Base-by-base conservation (phyloP, 2,888 invertebrate species). In the Oscheius myriophilus region DNA sequence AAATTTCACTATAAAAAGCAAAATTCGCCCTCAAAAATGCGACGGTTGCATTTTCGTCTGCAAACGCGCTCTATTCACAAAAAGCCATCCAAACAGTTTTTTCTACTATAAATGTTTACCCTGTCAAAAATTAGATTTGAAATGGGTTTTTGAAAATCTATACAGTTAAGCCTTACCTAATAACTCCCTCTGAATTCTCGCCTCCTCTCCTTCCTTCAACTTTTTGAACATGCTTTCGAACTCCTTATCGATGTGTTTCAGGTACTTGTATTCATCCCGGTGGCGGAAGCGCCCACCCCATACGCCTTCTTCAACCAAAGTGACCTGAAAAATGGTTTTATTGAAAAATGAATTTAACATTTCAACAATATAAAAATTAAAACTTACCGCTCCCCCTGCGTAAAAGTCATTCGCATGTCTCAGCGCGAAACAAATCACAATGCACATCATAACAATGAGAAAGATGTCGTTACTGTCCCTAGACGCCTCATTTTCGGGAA, bases 371-470 rank as follows among this genome's bases (percentile, higher is more conserved):
- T 11, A 25, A 18, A 42, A 23, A 46, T 21, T 41, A 41, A 16
- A 6, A 61, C 72, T 21, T 55, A 77, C 77, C 55, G 77, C 67
- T 73, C 75, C 75, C n/a, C 77, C 77, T 49, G 71, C 63, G 58
- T 78, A 78, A 52, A 78, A 78, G 41, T 78, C 77, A 64, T 78
- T 78, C 55, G 73, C 72, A 69, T 78, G 77, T 54, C 77, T 70
- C 25, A 78, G 46, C 12, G 77, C 77, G 52, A 78, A 75, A 52
- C 75, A 75, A 46, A 78, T 72, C 16, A 78, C 51, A 42, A 75
- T 66, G 41, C 75, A 75, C 65, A 75, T 51, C 23, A 75, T 71
- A 23, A 78, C 67, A 21, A 78, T 72, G 18, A 78, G 67, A 71
- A 75, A 78, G 14, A 78, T 67, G 45, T 77, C 73, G 11, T 70